phyloP scores from a whole-genome alignment of 2,113 vertebrate genomes.

The Hypocryptadius cinnamomeus region DNA sequence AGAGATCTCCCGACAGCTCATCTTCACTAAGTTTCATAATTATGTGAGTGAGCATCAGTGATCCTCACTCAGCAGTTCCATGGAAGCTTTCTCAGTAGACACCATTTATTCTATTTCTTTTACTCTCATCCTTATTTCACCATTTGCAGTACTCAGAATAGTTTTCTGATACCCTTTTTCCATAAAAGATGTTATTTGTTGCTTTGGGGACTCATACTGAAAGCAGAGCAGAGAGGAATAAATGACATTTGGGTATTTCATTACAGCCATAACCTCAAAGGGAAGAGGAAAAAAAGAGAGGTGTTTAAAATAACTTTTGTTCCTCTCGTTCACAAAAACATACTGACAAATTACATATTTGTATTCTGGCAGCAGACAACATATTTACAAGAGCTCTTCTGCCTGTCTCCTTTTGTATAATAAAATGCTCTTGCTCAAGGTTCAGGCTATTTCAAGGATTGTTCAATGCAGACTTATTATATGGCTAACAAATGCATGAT shows the following conservation, averaged over 20 bases:
- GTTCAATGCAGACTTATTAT: not conserved
- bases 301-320: conserved; percentile 23
- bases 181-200: not conserved
- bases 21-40: conserved; percentile 12
- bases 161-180: not conserved
- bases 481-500: not conserved
- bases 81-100: not conserved
- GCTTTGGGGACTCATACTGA: not conserved
- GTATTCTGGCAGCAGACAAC: not conserved
- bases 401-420: not conserved
- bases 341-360: not conserved
- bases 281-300: not conserved
- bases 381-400: conserved; percentile 7
- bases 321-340: not conserved
- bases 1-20: not conserved
- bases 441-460: not conserved
- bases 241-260: not conserved
- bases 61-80: conserved; percentile 18
- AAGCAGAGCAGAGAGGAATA: not conserved
- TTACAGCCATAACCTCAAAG: not conserved
- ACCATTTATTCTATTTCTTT: not conserved
- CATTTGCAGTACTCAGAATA: not conserved
- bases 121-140: not conserved
- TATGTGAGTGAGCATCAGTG: fast-evolving
- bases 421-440: not conserved